Percentiles rank a stretch among this genome's conserved stretches.
These are phyloP conservation scores for Harpagoxenus sublaevis DNA, from an alignment of 2,888 invertebrate species.

Conservation along the genomic window DNA sequence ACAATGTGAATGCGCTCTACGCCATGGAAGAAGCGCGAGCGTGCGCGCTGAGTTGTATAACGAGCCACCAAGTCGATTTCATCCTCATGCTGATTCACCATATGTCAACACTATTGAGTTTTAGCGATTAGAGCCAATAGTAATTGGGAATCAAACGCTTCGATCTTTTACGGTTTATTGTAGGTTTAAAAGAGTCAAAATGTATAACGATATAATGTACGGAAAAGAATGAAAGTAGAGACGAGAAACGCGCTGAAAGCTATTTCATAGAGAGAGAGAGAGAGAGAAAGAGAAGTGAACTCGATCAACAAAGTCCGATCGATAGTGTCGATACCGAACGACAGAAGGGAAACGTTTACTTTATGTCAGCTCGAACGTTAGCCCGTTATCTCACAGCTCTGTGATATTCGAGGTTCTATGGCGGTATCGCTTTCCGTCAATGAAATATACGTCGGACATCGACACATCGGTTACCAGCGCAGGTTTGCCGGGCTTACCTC, in stretches of 20 bases:
- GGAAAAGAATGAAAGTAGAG: neutral
- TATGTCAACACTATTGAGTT: neutral
- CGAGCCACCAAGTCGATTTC: neutral
- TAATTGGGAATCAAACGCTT: neutral
- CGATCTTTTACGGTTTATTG: neutral
- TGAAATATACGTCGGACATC: slow-evolving; percentile 49
- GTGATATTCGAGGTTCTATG: slow-evolving; percentile 34
- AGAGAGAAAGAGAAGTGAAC: slow-evolving; percentile 5
- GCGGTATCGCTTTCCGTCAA: slow-evolving; percentile 38
- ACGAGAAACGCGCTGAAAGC: neutral
- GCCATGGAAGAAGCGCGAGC: slow-evolving; percentile 2
- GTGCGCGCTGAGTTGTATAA: slow-evolving; percentile 23
- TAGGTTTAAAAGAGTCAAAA: neutral
- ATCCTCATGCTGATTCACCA: neutral
- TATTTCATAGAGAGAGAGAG: neutral
- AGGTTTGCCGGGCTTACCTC: neutral
- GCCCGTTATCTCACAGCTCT: slow-evolving; percentile 42
- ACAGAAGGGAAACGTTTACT: slow-evolving; percentile 51
- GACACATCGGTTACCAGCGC: slow-evolving; percentile 17
- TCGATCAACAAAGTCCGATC: slow-evolving; percentile 9
- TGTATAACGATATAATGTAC: neutral
- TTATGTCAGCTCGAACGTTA: slow-evolving; percentile 48
- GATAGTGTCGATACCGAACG: slow-evolving; percentile 11
- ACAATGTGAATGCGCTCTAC: slow-evolving; percentile 32
- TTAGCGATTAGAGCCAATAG: neutral